Evolutionary conservation across 1,140 invertebrate species (phyloP), one percentile per base, ranked within the genome.

Genomic region (Acyrthosiphon pisum): DNA sequence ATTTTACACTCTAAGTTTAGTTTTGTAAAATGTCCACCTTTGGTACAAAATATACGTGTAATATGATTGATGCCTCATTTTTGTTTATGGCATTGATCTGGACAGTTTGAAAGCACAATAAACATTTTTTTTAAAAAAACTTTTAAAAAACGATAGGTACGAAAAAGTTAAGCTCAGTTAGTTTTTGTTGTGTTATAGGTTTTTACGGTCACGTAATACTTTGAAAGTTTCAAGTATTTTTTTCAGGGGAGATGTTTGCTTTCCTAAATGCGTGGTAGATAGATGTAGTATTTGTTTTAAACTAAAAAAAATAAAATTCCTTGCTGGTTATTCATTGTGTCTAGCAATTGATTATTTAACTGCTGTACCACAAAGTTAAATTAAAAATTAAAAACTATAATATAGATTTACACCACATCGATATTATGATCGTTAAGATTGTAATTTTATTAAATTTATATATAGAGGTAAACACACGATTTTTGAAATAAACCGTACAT

Each of bases 171-270:
- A 76, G 11, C 60, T 14, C 14, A n/a, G 60, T n/a, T 68, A n/a
- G 60, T 76, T 76, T 76, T n/a, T 76, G 60, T 76, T 76, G 60
- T 18, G 11, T n/a, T n/a, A 14, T 76, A 6, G 6, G 60, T n/a
- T 76, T 76, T 76, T n/a, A 76, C 60, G 60, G 60, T 68, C 56
- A 60, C 56, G 56, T 60, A 60, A n/a, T 68, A 68, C 60, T 68
- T 68, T 18, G 14, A 68, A 68, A 68, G 14, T 68, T n/a, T 68
- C 30, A 68, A 68, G n/a, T 76, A 76, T 76, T 76, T 76, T n/a
- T 68, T n/a, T 30, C 9, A 3, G 0, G n/a, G 14, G 18, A 41
- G 41, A 41, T 41, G 20, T 76, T 76, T 76, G 3, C 30, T 35
- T 76, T 35, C 30, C 56, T 60, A 60, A 60, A 60, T 30, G 2